Conservation (phyloP, 2,888 invertebrate species). For the Bombyx huttoni region DNA sequence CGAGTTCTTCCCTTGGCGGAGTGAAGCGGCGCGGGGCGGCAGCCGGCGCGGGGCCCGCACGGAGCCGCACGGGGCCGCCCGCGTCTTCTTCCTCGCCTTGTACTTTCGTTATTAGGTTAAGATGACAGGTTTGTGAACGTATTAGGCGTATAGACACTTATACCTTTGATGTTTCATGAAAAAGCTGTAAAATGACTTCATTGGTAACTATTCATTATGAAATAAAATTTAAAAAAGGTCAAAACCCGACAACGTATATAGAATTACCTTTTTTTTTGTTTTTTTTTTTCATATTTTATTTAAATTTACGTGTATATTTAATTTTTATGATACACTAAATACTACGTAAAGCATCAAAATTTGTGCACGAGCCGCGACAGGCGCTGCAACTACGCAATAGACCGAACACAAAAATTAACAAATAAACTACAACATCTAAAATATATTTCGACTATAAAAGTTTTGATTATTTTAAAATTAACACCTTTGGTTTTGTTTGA, state of each 20-base stretch:
- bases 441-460: constrained; percentile 12
- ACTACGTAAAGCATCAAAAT: constrained; percentile 60
- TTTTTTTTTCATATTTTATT: constrained; percentile 13
- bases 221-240: too few species aligned
- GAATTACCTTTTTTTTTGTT: constrained; percentile 25
- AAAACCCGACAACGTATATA: constrained; percentile 35
- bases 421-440: constrained; percentile 3
- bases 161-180: too few species aligned
- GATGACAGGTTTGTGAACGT: too few species aligned
- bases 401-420: constrained; percentile 3
- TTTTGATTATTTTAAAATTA: constrained; percentile 21
- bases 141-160: too few species aligned
- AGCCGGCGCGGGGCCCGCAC: background rate
- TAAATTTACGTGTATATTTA: constrained; percentile 17
- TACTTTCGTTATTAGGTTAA: too few species aligned
- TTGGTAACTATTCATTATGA: too few species aligned
- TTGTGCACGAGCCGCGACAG: constrained; percentile 34
- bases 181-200: too few species aligned
- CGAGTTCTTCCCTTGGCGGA: too few species aligned
- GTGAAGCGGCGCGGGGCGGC: too few species aligned
- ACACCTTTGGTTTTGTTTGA: constrained; percentile 40
- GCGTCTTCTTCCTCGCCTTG: background rate
- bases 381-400: constrained; percentile 2
- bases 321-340: constrained; percentile 45
- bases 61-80: too few species aligned